phyloP scores from a whole-genome alignment of 2,113 vertebrate species.

The Calidris pugnax region DNA sequence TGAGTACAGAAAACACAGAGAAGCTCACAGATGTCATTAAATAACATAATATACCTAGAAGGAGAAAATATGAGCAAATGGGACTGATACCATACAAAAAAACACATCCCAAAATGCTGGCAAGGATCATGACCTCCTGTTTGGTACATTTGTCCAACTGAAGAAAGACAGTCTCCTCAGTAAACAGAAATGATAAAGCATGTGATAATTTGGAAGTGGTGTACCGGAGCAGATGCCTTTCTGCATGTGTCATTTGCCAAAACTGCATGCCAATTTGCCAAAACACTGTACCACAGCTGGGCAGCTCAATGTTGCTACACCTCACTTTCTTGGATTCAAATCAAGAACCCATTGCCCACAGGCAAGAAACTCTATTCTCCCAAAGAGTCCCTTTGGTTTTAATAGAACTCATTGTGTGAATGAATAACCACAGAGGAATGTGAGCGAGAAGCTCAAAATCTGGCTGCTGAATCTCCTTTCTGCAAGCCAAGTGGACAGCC shows the following conservation, averaged over 20 bases:
- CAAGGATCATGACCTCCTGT: background rate
- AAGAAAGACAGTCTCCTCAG: background rate
- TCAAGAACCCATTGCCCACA: background rate
- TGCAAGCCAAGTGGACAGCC: background rate
- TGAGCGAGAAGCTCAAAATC: background rate
- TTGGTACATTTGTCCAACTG: background rate
- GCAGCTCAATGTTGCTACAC: background rate
- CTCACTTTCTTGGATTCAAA: slow-evolving; percentile 6
- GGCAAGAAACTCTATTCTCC: background rate
- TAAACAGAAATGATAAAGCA: background rate
- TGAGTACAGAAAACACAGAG: background rate
- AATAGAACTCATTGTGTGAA: background rate
- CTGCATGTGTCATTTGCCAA: background rate
- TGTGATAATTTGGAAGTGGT: background rate
- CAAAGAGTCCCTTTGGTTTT: slow-evolving; percentile 18
- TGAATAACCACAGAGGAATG: slow-evolving; percentile 33
- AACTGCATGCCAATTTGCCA: background rate
- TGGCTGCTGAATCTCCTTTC: background rate
- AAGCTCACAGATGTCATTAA: background rate
- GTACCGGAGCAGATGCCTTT: background rate
- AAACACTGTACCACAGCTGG: background rate
- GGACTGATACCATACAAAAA: background rate
- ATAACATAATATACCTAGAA: background rate
- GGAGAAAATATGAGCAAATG: background rate
- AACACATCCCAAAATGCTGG: background rate